A percentile compares a stretch with the other conserved stretches of the same genome.
These are phyloP conservation scores for Formica exsecta DNA, from an alignment of 1,140 invertebrate species.

Conservation along the genomic window DNA sequence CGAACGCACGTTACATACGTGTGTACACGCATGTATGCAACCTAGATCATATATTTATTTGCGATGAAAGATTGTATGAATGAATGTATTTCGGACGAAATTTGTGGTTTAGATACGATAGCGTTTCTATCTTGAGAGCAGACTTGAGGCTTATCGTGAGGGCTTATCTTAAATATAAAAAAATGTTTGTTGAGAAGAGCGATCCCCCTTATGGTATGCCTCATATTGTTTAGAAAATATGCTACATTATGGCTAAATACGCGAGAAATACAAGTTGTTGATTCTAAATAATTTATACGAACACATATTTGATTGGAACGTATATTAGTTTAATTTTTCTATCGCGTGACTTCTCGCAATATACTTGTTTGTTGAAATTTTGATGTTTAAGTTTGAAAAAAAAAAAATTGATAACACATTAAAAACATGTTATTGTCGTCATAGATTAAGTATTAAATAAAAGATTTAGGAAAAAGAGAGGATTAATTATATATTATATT, in stretches of 20 bases:
- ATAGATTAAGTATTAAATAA: not conserved
- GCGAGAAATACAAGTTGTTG: not conserved
- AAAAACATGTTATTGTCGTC: not conserved
- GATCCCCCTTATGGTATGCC: conserved; percentile 1
- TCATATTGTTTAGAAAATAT: conserved; percentile 65
- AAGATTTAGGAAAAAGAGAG: not conserved
- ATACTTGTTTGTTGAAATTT: not conserved
- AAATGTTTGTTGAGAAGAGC: conserved; percentile 47
- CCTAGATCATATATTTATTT: conserved; percentile 79
- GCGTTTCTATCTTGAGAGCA: conserved; percentile 50
- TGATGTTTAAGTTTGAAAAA: not conserved
- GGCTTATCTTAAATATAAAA: not conserved
- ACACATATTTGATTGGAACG: not conserved
- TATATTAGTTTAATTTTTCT: not conserved
- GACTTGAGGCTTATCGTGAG: conserved; percentile 30
- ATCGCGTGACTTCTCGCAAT: not conserved
- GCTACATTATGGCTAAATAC: conserved; percentile 53
- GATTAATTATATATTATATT: conserved; percentile 5
- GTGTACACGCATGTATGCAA: conserved; percentile 45
- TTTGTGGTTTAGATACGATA: conserved; percentile 63
- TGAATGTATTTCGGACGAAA: conserved; percentile 39
- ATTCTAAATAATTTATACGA: not conserved
- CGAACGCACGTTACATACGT: conserved; percentile 31
- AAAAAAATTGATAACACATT: conserved; percentile 4
- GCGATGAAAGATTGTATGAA: conserved; percentile 64